Conservation (phyloP, 1,140 invertebrate genomes). For the Drosophila tristis region DNA sequence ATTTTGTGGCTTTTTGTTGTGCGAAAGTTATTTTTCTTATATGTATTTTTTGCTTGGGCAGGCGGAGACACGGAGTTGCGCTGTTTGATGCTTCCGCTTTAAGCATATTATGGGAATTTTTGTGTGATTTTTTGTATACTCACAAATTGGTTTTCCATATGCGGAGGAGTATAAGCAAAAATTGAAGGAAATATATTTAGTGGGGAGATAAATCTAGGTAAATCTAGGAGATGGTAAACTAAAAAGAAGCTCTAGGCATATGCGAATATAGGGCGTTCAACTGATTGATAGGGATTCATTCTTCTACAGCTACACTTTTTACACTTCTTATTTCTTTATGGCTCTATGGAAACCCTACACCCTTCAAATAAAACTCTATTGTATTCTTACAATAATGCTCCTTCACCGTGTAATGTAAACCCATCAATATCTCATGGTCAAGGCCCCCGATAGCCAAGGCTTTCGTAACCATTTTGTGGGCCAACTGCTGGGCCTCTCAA, state of each 20-base stretch:
- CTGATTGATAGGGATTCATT: no score
- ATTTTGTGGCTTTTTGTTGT: constrained; percentile 52
- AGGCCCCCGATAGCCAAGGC: constrained; percentile 6
- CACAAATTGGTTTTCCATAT: not conserved
- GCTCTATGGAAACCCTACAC: no score
- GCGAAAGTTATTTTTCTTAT: constrained; percentile 56
- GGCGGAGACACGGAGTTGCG: constrained; percentile 19
- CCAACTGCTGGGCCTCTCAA: constrained; percentile 8
- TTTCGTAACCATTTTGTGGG: constrained; percentile 12
- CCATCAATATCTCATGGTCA: constrained; percentile 9
- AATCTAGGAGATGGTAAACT: no score
- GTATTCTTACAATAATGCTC: not conserved
- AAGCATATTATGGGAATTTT: constrained; percentile 45
- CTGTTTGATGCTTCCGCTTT: constrained; percentile 50
- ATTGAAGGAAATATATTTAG: not conserved
- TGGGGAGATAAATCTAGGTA: no score
- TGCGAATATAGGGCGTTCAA: no score
- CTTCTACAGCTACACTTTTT: no score
- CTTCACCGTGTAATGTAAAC: not conserved
- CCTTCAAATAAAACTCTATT: no score
- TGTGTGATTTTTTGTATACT: not conserved
- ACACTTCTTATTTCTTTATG: no score
- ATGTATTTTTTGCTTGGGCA: constrained; percentile 11
- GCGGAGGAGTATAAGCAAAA: not conserved
- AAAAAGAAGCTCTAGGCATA: no score